Conservation (phyloP, 2,797 vertebrate genomes). For the Falco concolor region DNA sequence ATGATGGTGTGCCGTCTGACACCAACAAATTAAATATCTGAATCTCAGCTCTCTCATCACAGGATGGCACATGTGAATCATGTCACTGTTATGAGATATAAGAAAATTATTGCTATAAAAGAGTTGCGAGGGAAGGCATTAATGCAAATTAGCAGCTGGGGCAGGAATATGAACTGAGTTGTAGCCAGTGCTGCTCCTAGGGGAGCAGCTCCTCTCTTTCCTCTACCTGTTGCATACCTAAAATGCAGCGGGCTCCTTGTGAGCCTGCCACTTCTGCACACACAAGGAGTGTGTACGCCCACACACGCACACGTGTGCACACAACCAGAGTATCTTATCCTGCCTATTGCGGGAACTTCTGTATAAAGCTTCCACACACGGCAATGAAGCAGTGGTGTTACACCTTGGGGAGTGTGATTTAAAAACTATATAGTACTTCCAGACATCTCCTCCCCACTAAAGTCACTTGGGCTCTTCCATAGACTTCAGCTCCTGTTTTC, state of each 20-base stretch:
- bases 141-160: background rate
- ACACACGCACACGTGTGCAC: rapidly evolving
- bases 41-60: background rate
- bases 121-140: background rate
- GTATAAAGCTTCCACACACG: background rate
- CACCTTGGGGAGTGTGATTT: background rate
- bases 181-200: background rate
- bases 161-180: background rate
- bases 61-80: background rate
- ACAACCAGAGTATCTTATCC: background rate
- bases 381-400: background rate
- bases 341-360: background rate
- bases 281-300: rapidly evolving
- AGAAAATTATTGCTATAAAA: background rate
- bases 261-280: background rate
- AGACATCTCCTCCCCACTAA: background rate
- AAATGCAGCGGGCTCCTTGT: background rate
- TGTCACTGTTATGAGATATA: background rate
- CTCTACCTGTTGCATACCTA: background rate
- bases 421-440: background rate
- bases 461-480: background rate
- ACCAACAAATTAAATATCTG: background rate
- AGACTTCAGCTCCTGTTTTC: background rate
- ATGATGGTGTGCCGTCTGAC: background rate
- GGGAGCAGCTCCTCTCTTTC: background rate